Percentiles rank a stretch among this genome's conserved stretches.
Conservation (phyloP, 2,113 vertebrate species). For the Tauraco erythrolophus region DNA sequence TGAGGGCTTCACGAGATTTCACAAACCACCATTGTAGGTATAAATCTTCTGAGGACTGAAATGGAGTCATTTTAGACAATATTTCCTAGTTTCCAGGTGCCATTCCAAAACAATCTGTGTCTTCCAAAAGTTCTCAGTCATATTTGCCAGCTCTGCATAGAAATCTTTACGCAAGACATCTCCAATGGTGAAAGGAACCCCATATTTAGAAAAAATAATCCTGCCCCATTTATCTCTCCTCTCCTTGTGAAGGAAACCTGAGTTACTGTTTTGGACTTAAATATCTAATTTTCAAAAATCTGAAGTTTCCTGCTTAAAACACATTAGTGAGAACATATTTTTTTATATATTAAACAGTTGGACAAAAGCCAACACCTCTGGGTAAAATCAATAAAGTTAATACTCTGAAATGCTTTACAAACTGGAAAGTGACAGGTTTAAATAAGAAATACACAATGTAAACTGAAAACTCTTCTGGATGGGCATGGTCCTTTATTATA, state of each 20-base stretch:
- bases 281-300: neutral
- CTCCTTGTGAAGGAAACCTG: neutral
- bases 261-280: neutral
- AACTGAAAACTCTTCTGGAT: neutral
- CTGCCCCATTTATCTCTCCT: neutral
- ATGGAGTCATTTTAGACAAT: no score
- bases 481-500: neutral
- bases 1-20: neutral
- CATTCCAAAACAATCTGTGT: neutral
- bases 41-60: neutral
- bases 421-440: neutral
- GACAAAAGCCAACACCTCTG: neutral
- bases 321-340: neutral
- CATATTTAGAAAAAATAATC: neutral
- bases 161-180: neutral
- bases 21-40: rapidly evolving
- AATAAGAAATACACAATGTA: neutral
- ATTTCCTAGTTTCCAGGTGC: neutral
- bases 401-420: neutral
- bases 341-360: neutral
- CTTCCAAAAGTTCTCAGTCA: neutral
- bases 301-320: neutral
- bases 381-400: neutral
- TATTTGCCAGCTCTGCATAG: neutral
- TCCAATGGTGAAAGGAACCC: neutral